A percentile compares a stretch with the other conserved stretches of the same genome.
Conservation (phyloP, 2,113 vertebrate genomes). For the Dinomys branickii region DNA sequence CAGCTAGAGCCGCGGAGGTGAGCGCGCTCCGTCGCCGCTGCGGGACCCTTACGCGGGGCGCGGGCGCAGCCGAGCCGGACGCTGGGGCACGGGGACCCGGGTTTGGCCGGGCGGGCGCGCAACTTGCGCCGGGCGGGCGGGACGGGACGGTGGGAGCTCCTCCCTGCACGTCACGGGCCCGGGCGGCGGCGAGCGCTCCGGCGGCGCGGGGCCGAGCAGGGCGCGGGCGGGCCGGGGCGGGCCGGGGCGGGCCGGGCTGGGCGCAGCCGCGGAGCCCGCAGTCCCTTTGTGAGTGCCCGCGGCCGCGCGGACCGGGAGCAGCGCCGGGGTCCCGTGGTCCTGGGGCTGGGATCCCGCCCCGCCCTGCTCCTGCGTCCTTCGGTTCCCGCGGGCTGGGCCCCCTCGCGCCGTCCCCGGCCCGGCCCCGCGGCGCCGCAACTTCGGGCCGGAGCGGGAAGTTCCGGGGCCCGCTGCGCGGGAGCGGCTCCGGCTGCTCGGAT, state of each 20-base stretch:
- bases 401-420: not conserved
- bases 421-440: not conserved
- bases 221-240: not conserved
- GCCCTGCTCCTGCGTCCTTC: too few species aligned
- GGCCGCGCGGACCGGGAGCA: not conserved
- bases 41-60: too few species aligned
- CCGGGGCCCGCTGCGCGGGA: not conserved
- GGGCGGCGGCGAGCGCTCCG: not conserved
- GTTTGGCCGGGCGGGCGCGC: not conserved
- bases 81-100: not conserved
- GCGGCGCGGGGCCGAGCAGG: conserved; percentile 1
- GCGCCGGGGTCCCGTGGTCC: not conserved
- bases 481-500: rapidly evolving
- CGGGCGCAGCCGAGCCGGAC: too few species aligned
- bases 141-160: not conserved
- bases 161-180: conserved; percentile 47
- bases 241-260: too few species aligned
- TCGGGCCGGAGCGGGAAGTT: conserved; percentile 16
- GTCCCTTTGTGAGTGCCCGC: conserved; percentile 63
- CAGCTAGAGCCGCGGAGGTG: not conserved
- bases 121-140: not conserved
- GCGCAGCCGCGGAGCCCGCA: not conserved
- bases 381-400: not conserved
- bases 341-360: too few species aligned
- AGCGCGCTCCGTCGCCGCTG: conserved; percentile 42